Conservation (phyloP, 2,113 vertebrate species). For the Grammomys dolichurus region DNA sequence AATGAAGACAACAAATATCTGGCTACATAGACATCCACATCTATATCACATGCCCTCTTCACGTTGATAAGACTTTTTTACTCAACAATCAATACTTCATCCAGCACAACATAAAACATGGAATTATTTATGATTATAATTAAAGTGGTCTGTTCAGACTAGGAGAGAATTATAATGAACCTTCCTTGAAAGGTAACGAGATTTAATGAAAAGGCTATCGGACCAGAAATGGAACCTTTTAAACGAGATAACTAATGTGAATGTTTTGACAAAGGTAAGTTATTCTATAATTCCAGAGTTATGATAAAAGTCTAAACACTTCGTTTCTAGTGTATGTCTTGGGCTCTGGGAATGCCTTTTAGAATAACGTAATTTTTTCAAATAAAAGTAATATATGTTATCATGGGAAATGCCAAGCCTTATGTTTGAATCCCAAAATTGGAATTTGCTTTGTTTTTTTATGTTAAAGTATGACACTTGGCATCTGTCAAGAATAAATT, state of each 20-base stretch:
- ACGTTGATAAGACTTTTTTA: conserved; percentile 24
- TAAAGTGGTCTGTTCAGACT: conserved; percentile 26
- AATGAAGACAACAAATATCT: background rate
- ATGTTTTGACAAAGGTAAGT: background rate
- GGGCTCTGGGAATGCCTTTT: background rate
- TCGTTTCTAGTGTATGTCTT: background rate
- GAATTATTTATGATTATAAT: conserved; percentile 67
- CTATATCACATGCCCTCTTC: background rate
- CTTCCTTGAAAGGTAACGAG: background rate
- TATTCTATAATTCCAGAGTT: background rate
- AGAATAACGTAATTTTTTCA: conserved; percentile 14
- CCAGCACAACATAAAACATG: conserved; percentile 50
- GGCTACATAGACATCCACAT: conserved; percentile 9
- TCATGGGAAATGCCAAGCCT: background rate
- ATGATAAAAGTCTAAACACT: conserved; percentile 30
- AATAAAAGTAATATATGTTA: background rate
- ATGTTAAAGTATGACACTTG: conserved; percentile 60
- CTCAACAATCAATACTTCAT: conserved; percentile 65
- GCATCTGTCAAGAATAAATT: conserved; percentile 10
- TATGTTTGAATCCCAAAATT: conserved; percentile 55
- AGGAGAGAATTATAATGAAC: conserved; percentile 30
- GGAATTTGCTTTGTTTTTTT: conserved; percentile 12
- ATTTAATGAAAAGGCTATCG: conserved; percentile 41
- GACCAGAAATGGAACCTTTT: background rate
- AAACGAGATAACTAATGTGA: conserved; percentile 33